These are phyloP conservation scores for Oncorhynchus mykiss DNA, from an alignment of 2,113 vertebrate genomes.

Conservation along the genomic window DNA sequence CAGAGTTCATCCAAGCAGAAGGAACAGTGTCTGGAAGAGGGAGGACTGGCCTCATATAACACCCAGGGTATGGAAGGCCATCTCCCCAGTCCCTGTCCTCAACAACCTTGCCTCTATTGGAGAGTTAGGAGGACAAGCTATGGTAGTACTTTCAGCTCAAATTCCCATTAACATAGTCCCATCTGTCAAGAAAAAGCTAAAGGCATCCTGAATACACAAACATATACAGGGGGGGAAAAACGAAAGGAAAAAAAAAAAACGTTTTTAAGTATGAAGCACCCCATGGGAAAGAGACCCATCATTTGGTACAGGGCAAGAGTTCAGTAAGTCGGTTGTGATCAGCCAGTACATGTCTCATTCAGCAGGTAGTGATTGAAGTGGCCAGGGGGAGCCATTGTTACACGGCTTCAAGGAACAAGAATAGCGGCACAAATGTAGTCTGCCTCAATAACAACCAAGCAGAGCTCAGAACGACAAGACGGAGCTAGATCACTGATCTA, in stretches of 20 bases:
- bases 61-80: conserved; percentile 37
- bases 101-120: not conserved
- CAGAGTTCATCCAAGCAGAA: conserved; percentile 53
- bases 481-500: not conserved
- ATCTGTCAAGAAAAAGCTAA: too few relatives aligned
- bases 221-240: too few relatives aligned
- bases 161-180: too few relatives aligned
- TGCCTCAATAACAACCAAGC: not conserved
- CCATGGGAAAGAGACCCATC: not conserved
- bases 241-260: too few relatives aligned
- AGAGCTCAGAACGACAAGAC: not conserved
- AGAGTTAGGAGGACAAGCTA: too few relatives aligned
- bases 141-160: too few relatives aligned
- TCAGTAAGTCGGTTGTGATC: not conserved
- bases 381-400: not conserved
- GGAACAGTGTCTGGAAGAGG: conserved; percentile 50
- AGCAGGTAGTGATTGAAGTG: conserved; percentile 8
- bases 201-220: too few relatives aligned
- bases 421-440: not conserved
- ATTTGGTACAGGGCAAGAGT: not conserved
- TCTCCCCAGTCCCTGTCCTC: not conserved
- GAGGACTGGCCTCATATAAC: conserved; percentile 39
- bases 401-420: not conserved
- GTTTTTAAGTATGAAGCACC: too few relatives aligned
- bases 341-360: not conserved